These are phyloP conservation scores for Peromyscus attwateri DNA, from an alignment of 2,797 vertebrate genomes.

Conservation along the genomic window DNA sequence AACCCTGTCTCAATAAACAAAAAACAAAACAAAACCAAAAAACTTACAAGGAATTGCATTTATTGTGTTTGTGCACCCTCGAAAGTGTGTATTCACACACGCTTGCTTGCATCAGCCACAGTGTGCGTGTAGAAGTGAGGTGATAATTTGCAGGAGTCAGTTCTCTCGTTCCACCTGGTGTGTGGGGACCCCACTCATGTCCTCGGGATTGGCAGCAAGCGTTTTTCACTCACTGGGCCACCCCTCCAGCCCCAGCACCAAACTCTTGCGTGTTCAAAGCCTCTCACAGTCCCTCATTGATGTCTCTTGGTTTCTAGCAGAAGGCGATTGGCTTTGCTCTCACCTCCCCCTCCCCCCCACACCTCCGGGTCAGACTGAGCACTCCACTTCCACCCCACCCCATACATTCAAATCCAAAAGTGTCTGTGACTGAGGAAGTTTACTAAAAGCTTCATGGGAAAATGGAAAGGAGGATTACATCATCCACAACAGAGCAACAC, in stretches of 20 bases:
- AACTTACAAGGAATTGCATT: neutral
- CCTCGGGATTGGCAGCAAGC: neutral
- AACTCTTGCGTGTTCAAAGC: neutral
- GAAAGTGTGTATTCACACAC: neutral
- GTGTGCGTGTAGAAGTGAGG: neutral
- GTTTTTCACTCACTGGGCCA: neutral
- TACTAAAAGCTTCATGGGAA: constrained; percentile 30
- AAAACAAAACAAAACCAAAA: too few relatives aligned
- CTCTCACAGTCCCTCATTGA: neutral
- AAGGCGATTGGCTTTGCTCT: neutral
- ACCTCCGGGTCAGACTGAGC: neutral
- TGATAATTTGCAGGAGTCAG: neutral
- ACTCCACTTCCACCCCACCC: neutral
- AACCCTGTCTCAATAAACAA: too few relatives aligned
- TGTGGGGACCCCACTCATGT: neutral
- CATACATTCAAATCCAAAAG: neutral
- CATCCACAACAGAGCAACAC: neutral
- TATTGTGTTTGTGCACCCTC: neutral
- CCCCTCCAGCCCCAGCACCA: neutral
- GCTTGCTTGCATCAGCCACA: neutral
- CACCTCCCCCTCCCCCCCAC: neutral
- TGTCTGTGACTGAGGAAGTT: constrained; percentile 48
- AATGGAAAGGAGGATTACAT: constrained; percentile 38
- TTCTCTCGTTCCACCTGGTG: neutral
- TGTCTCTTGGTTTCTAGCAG: constrained; percentile 18